phyloP scores from a whole-genome alignment of 2,113 vertebrate genomes.

The Aldabrachelys gigantea region DNA sequence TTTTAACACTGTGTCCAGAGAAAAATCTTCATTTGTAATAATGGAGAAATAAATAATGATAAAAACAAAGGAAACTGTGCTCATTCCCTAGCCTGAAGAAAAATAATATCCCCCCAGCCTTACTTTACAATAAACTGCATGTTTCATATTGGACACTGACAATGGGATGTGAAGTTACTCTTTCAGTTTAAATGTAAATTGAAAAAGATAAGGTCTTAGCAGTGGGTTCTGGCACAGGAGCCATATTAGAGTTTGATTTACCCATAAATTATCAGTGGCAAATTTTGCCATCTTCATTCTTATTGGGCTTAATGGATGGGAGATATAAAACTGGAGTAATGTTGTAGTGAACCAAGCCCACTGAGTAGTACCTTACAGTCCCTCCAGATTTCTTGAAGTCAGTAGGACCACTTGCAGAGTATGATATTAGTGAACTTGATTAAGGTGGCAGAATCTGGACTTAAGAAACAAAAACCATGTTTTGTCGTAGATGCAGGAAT shows the following conservation, averaged over 20 bases:
- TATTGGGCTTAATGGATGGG: background rate
- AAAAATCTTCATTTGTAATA: background rate
- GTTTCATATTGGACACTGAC: background rate
- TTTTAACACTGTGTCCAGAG: background rate
- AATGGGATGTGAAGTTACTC: conserved; percentile 11
- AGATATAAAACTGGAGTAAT: background rate
- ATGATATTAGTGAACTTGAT: background rate
- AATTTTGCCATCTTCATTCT: conserved; percentile 26
- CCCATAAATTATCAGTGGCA: background rate
- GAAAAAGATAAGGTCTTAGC: conserved; percentile 21
- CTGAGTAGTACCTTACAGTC: background rate
- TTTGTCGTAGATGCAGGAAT: fast-evolving
- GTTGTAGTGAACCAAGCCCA: background rate
- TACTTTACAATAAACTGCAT: conserved; percentile 7
- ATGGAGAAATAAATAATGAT: background rate
- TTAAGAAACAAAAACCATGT: background rate
- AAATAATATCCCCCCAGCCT: conserved; percentile 14
- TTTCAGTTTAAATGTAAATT: conserved; percentile 36
- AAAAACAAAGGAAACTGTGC: background rate
- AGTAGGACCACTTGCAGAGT: background rate
- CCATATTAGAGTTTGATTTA: conserved; percentile 32
- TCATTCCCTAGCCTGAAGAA: background rate
- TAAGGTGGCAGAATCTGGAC: background rate
- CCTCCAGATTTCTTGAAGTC: background rate
- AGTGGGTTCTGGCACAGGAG: conserved; percentile 6